These are phyloP conservation scores for Ceriagrion tenellum DNA, from an alignment of 2,888 invertebrate species.

Conservation along the genomic window DNA sequence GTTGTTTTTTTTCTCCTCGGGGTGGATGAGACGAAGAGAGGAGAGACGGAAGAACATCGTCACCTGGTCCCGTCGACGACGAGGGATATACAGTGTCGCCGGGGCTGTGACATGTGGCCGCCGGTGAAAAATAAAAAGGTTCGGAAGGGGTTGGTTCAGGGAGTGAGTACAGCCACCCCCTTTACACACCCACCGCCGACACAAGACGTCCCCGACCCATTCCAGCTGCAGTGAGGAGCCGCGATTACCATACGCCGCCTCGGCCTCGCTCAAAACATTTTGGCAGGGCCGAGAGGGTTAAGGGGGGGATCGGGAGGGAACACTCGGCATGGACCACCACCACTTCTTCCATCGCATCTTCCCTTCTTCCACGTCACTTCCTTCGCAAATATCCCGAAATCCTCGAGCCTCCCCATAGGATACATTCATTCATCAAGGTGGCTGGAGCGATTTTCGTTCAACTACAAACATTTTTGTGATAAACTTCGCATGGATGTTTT, in stretches of 20 bases:
- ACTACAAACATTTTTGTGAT: too few relatives aligned
- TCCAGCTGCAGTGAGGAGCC: neutral
- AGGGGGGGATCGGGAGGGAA: neutral
- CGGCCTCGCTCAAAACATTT: constrained; percentile 1
- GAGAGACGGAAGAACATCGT: constrained; percentile 24
- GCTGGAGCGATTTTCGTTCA: too few relatives aligned
- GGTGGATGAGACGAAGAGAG: neutral
- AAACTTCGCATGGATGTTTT: too few relatives aligned
- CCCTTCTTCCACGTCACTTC: too few relatives aligned
- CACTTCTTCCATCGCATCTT: too few relatives aligned
- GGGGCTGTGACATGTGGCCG: constrained; percentile 53
- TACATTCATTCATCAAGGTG: too few relatives aligned
- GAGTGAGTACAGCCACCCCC: neutral
- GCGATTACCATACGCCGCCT: constrained; percentile 10
- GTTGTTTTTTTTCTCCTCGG: neutral
- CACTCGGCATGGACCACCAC: too few relatives aligned
- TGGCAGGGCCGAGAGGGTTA: neutral
- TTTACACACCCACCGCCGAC: neutral
- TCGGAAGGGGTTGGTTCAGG: neutral
- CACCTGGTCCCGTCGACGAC: constrained; percentile 42
- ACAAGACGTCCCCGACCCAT: neutral
- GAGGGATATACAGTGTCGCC: constrained; percentile 17
- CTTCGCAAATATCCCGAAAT: too few relatives aligned
- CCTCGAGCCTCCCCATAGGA: too few relatives aligned
- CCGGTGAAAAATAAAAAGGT: constrained; percentile 12